Base-by-base conservation (phyloP, 2,888 invertebrate species). In the Heterodera filipjevi region DNA sequence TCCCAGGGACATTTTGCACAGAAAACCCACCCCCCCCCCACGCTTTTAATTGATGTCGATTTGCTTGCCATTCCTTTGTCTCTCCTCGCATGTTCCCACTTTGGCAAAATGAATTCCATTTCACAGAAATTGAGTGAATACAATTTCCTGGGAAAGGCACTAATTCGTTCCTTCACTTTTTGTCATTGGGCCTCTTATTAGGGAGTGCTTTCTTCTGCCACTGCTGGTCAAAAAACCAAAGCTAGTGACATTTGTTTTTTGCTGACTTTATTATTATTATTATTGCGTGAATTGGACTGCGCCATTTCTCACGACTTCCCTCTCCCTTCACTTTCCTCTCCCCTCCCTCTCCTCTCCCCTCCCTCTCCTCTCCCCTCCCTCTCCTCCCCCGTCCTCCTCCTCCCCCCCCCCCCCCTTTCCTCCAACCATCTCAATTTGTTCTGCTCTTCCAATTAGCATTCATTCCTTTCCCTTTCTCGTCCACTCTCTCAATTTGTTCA, bases 391-490 rank as follows among this genome's bases (percentile, higher is more conserved):
- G 5, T 5, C 16, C 16, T n/a, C 19, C 39, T n/a, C n/a, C 12
- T 39, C 2, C 2, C 39, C 3, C 1, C n/a, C n/a, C 59, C 27
- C 22, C 59, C 8, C 59, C 16, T 19, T 5, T 5, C 16, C 16
- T n/a, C 19, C 39, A 12, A n/a, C n/a, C n/a, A n/a, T n/a, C n/a
- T 39, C 27, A 59, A 59, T 59, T 59, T 59, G 59, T 59, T 59
- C n/a, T 39, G 39, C 39, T n/a, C n/a, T 33, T 16, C 68, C 68
- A 68, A 68, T 68, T 68, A 68, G 68, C 33, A 59, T 59, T 59
- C 59, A 59, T 59, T 59, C 27, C 32, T 72, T 44, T 22, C 14
- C 53, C 44, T 12, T 72, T 39, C 39, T 72, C 8, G 12, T 39
- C 22, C 16, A 19, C 39, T 3, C 46, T n/a, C 32, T 6, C 72